Evolutionary conservation across 1,140 invertebrate species (phyloP), one percentile per base, ranked within the genome.

Genomic region (Camponotus vicinus): DNA sequence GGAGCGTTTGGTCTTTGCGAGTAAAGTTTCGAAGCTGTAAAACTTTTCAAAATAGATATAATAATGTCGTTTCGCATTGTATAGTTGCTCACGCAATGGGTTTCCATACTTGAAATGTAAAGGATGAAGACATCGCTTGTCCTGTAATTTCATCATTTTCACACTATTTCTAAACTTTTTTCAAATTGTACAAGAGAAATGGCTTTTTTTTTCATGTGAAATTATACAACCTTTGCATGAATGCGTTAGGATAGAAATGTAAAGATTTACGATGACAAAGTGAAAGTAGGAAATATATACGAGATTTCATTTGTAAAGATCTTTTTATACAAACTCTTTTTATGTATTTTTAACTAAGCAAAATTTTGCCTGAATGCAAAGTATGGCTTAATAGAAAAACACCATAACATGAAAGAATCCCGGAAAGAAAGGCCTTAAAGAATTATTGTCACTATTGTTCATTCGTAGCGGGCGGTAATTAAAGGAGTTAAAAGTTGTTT

Each of bases 401-500:
- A 4, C 2, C 4, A 5, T 18, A 32, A 55, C 34, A 21, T n/a
- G 52, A 27, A 42, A 45, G 27, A 37, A 18, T 49, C 0, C 6
- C 1, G 18, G 3, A 0, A 52, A 49, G 15, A 13, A 52, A 18
- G 15, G 4, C 1, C 37, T 59, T 45, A n/a, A 63, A 73, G 27
- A 45, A 2, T 70, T 6, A 0, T 18, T 3, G 27, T 18, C 5
- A 34, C 55, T 21, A 32, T 80, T 63, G 34, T 52, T 78, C 13
- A 52, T 52, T 52, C 37, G 40, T 34, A 7, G 2, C 64, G 40
- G 55, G 27, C 5, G 55, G 57, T 49, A 86, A 83, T 88, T 86
- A 86, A 88, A 80, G 32, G 15, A 52, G 63, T 61, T 49, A 55
- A 80, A 76, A 86, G 69, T 61, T 55, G 6, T 61, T 6, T 59